Percentiles rank a stretch among this genome's conserved stretches.
Conservation (phyloP, 2,888 invertebrate species). For the Oxycera nigricornis region DNA sequence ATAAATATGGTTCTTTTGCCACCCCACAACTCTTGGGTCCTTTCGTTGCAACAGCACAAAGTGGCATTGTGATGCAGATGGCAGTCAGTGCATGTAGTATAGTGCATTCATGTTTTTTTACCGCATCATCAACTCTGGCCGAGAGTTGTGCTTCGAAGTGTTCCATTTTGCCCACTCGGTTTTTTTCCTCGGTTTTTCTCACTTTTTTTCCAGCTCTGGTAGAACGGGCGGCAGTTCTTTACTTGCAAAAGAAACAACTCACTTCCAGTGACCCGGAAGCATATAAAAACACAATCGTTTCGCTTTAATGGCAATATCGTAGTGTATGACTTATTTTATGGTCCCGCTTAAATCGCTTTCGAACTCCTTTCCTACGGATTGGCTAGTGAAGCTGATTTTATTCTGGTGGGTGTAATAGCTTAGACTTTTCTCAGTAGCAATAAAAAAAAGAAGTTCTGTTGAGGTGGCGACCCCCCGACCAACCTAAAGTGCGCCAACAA, state of each 20-base stretch:
- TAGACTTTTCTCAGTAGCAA: background rate
- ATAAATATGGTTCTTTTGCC: conserved; percentile 25
- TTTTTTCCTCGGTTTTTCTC: background rate
- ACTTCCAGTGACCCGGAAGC: conserved; percentile 32
- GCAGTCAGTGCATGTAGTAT: background rate
- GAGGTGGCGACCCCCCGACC: background rate
- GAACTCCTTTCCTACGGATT: background rate
- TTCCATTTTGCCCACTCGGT: background rate
- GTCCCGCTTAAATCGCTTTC: background rate
- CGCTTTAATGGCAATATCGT: conserved; percentile 23
- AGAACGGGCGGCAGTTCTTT: conserved; percentile 3
- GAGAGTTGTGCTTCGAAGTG: background rate
- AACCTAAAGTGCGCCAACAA: background rate
- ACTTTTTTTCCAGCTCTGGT: background rate
- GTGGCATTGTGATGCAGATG: background rate
- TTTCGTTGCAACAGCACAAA: background rate
- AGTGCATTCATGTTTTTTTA: background rate
- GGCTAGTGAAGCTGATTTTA: background rate
- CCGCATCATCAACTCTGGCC: background rate
- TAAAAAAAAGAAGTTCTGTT: background rate
- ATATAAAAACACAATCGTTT: conserved; percentile 31
- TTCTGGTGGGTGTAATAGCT: background rate
- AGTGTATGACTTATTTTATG: conserved; percentile 29
- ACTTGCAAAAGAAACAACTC: conserved; percentile 28
- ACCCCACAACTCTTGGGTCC: no score